Evolutionary conservation across 2,113 vertebrate species (phyloP).

Genomic region (Percina caprodes): DNA sequence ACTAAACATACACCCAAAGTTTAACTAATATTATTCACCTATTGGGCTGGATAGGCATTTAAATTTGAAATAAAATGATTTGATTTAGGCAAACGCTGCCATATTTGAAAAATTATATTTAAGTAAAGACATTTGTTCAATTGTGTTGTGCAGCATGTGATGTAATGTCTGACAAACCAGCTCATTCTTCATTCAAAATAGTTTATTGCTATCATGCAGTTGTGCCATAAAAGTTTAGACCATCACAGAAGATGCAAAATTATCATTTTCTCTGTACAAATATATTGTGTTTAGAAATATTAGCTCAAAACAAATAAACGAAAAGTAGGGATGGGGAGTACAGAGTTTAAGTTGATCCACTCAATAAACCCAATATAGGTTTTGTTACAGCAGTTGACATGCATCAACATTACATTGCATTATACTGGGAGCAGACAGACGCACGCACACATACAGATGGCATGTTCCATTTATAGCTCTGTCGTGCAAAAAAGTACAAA

Average conservation of each 20-base stretch:
- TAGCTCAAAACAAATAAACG: conserved; percentile 74
- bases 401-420: conserved; percentile 81
- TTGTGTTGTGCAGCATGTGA: background rate
- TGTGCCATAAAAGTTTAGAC: conserved; percentile 85
- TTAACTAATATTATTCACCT: background rate
- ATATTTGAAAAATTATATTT: background rate
- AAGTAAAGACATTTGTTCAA: background rate
- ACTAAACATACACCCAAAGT: background rate
- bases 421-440: conserved; percentile 70
- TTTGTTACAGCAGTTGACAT: conserved; percentile 80
- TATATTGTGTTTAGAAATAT: conserved; percentile 80
- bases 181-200: conserved; percentile 83
- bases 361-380: conserved; percentile 67
- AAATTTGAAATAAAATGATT: background rate
- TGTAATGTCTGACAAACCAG: background rate
- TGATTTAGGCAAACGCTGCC: background rate
- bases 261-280: conserved; percentile 79
- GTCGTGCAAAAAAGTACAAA: conserved; percentile 84
- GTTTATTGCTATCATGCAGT: conserved; percentile 89
- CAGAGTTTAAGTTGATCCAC: conserved; percentile 53
- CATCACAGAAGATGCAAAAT: conserved; percentile 86
- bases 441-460: conserved; percentile 56
- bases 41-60: background rate
- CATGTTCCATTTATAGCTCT: conserved; percentile 70
- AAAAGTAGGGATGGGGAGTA: conserved; percentile 25